Percentiles rank a stretch among this genome's conserved stretches.
These are phyloP conservation scores for Ahaetulla prasina DNA, from an alignment of 2,113 vertebrate genomes.

Conservation along the genomic window DNA sequence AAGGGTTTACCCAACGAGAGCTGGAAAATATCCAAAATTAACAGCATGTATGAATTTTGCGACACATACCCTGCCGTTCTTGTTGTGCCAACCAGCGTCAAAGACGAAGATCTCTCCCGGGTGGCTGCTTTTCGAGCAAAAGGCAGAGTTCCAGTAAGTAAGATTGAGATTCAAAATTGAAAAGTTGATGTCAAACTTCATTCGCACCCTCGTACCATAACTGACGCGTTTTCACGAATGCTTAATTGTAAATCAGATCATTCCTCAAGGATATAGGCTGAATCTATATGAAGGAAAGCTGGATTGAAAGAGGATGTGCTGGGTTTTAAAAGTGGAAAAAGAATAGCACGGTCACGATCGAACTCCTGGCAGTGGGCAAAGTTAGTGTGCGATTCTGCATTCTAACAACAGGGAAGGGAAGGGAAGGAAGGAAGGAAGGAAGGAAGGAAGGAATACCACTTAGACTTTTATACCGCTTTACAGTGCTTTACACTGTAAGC, in stretches of 20 bases:
- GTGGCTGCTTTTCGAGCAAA: slow-evolving; percentile 88
- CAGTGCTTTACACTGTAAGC: too few relatives aligned
- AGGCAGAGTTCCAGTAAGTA: slow-evolving; percentile 90
- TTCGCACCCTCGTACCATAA: neutral
- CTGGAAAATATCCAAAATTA: slow-evolving; percentile 93
- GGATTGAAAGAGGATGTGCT: neutral
- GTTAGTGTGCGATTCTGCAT: too few relatives aligned
- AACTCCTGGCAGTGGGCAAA: neutral
- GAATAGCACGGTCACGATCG: neutral
- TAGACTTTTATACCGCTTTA: too few relatives aligned
- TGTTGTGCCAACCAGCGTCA: slow-evolving; percentile 87
- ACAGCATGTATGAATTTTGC: slow-evolving; percentile 88
- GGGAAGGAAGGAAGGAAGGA: too few relatives aligned
- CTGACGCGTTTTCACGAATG: neutral
- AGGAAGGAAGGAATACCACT: too few relatives aligned
- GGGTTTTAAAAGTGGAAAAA: neutral
- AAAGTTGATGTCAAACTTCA: neutral
- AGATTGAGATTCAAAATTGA: neutral
- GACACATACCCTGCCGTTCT: slow-evolving; percentile 91
- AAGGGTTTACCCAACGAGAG: slow-evolving; percentile 97
- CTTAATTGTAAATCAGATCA: neutral
- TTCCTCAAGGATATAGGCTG: neutral
- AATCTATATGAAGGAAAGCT: neutral
- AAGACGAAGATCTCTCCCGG: slow-evolving; percentile 86
- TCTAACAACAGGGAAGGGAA: too few relatives aligned